These are phyloP conservation scores for Cataglyphis livida DNA, from an alignment of 2,888 invertebrate species.

Conservation along the genomic window DNA sequence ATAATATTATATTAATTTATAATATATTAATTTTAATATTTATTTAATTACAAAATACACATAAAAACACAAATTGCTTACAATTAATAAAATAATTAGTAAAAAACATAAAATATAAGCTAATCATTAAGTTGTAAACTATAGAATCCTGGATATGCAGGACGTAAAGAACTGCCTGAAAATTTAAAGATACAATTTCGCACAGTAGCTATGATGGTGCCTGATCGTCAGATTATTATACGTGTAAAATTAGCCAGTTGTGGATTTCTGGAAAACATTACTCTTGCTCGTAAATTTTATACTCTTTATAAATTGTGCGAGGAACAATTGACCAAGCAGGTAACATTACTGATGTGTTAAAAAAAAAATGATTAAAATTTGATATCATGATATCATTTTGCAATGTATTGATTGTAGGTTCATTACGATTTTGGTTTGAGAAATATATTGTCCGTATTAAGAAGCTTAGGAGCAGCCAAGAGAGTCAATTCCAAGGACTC, in stretches of 20 bases:
- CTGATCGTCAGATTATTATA: conserved; percentile 98
- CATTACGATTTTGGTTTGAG: conserved; percentile 99
- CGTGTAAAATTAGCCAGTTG: conserved; percentile 98
- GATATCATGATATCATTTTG: not conserved
- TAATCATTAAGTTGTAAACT: conserved; percentile 59
- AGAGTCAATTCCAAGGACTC: conserved; percentile 96
- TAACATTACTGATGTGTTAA: conserved; percentile 75
- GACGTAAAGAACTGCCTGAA: conserved; percentile 97
- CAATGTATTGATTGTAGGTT: conserved; percentile 87
- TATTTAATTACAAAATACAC: too few relatives aligned
- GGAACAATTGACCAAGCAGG: conserved; percentile 98
- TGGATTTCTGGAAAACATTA: conserved; percentile 98
- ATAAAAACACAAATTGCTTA: not conserved
- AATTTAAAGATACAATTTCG: conserved; percentile 99
- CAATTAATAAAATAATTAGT: not conserved
- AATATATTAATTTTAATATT: not conserved
- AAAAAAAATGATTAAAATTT: not conserved
- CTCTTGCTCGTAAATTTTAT: conserved; percentile 97
- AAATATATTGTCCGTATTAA: conserved; percentile 97
- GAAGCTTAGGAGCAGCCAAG: conserved; percentile 97
- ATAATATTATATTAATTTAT: not conserved
- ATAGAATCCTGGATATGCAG: conserved; percentile 98
- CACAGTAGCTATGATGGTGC: conserved; percentile 99
- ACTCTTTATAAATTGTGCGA: conserved; percentile 98
- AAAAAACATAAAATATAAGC: not conserved